Conservation (phyloP, 1,140 invertebrate species). For the Sinonovacula constricta region DNA sequence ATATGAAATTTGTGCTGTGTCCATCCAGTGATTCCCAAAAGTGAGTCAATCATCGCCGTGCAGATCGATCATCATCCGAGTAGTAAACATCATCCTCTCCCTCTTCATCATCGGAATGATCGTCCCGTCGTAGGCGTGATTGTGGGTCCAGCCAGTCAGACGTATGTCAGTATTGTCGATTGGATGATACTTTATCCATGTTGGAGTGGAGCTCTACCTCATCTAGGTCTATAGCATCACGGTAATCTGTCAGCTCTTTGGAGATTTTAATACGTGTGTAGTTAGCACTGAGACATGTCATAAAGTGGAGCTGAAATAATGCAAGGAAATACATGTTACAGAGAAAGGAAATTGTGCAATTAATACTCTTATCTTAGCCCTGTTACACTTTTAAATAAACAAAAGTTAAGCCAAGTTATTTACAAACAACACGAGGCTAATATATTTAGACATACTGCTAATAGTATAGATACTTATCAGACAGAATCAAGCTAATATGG, state of each 20-base stretch:
- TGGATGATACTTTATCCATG: conserved; percentile 23
- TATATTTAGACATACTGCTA: no score
- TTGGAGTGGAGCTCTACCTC: conserved; percentile 64
- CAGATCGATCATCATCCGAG: background rate
- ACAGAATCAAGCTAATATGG: no score
- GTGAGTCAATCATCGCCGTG: no score
- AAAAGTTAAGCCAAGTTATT: no score
- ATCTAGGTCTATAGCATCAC: conserved; percentile 75
- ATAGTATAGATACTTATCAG: no score
- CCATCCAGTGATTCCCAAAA: no score
- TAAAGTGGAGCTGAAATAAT: conserved; percentile 86
- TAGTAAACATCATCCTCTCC: background rate
- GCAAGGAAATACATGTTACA: background rate
- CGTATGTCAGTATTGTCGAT: conserved; percentile 51
- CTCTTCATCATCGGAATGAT: background rate
- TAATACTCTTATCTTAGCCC: no score
- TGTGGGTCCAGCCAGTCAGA: conserved; percentile 41
- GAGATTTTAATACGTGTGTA: conserved; percentile 92
- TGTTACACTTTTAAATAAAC: no score
- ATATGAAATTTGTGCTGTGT: no score
- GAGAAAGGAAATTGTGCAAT: no score
- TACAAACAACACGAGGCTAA: no score
- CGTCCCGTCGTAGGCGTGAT: background rate
- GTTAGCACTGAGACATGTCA: conserved; percentile 96
- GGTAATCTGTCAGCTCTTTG: conserved; percentile 75